These are phyloP conservation scores for Eupithecia pulchellata DNA, from an alignment of 2,888 invertebrate species.

Conservation along the genomic window DNA sequence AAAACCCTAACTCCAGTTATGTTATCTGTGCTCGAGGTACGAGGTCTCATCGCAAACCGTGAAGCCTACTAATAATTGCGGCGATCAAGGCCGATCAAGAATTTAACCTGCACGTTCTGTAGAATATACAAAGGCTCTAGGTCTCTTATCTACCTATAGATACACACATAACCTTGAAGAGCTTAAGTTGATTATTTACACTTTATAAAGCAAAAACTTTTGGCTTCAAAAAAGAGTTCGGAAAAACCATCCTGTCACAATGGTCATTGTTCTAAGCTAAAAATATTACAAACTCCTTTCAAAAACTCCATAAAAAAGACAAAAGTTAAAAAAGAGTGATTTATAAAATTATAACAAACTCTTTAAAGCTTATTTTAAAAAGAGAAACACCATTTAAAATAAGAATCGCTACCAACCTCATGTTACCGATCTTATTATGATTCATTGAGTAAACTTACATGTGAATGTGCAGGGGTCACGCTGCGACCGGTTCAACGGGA, in stretches of 20 bases:
- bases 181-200: neutral
- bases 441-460: constrained; percentile 59
- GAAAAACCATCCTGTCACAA: neutral
- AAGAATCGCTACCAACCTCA: neutral
- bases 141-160: neutral
- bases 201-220: neutral
- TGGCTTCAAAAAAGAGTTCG: neutral
- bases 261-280: neutral
- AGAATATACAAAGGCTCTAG: constrained; percentile 9
- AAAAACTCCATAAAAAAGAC: neutral
- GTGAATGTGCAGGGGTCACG: constrained; percentile 49
- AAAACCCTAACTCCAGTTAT: neutral
- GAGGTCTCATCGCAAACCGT: neutral
- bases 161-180: neutral
- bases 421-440: neutral
- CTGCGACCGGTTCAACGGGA: constrained; percentile 71
- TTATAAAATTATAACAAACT: neutral
- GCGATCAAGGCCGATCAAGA: constrained; percentile 20
- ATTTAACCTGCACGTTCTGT: neutral
- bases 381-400: neutral
- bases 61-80: constrained; percentile 1
- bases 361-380: neutral
- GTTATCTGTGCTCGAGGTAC: no score
- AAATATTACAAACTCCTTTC: neutral
- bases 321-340: neutral